Percentiles rank a stretch among this genome's conserved stretches.
phyloP scores from a whole-genome alignment of 53 echinoderm and acorn worm species.

The Astropecten irregularis region DNA sequence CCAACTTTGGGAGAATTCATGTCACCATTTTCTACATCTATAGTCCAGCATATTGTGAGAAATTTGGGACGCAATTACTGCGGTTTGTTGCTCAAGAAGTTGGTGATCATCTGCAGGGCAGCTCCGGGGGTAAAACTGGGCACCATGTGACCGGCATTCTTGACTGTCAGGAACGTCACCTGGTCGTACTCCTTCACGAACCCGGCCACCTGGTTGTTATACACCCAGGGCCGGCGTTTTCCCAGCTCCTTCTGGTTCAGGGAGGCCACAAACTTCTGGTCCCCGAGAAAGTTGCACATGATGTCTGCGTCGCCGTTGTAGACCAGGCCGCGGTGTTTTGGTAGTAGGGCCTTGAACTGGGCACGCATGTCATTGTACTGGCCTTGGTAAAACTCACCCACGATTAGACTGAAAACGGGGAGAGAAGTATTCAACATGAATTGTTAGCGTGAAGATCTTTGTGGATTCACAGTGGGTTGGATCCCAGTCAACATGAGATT shows the following conservation, averaged over 20 bases:
- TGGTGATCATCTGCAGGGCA: conserved; percentile 70
- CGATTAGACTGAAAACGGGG: neutral
- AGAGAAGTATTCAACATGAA: too few relatives aligned
- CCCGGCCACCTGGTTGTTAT: conserved; percentile 72
- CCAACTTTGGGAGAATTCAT: too few relatives aligned
- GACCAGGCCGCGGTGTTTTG: conserved; percentile 66
- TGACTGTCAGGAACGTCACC: conserved; percentile 70
- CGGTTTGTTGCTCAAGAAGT: conserved; percentile 68
- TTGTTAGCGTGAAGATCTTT: too few relatives aligned
- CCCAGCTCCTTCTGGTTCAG: conserved; percentile 38
- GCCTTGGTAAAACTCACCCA: conserved; percentile 22
- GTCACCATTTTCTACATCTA: too few relatives aligned
- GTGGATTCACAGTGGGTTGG: too few relatives aligned
- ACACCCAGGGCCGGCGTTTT: conserved; percentile 62
- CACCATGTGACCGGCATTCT: conserved; percentile 87
- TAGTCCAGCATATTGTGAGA: too few relatives aligned
- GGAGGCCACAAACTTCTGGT: conserved; percentile 76
- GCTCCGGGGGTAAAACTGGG: conserved; percentile 65
- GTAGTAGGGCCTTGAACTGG: conserved; percentile 53
- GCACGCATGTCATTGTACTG: conserved; percentile 50
- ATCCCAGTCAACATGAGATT: too few relatives aligned
- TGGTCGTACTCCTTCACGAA: conserved; percentile 77
- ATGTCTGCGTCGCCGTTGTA: conserved; percentile 88
- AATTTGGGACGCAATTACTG: too few relatives aligned
- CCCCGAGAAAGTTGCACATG: conserved; percentile 84